Percentiles rank a stretch among this genome's conserved stretches.
Conservation (phyloP, 2,888 invertebrate genomes). For the Dendrolimus pini region DNA sequence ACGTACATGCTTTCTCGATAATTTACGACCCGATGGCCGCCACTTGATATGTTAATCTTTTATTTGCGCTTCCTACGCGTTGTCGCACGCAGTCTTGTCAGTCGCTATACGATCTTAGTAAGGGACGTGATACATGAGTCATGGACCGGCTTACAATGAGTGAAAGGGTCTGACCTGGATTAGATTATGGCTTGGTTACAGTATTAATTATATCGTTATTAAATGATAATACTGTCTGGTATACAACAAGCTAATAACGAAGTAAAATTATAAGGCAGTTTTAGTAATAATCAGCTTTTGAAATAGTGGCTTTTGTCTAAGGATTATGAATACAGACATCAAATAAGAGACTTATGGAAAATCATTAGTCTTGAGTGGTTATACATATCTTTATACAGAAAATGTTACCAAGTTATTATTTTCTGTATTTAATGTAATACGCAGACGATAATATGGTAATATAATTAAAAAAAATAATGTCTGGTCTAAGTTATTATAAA, state of each 20-base stretch:
- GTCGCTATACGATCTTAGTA: neutral
- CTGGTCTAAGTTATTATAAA: no score
- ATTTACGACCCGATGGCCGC: slow-evolving; percentile 35
- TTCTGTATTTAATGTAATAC: no score
- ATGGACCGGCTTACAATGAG: neutral
- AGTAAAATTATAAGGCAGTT: neutral
- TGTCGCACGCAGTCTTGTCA: slow-evolving; percentile 4
- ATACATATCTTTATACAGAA: no score
- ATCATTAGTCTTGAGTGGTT: no score
- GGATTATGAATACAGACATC: neutral
- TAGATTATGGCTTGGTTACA: neutral
- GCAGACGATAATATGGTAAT: no score
- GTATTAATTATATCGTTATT: neutral
- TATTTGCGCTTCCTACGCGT: slow-evolving; percentile 42
- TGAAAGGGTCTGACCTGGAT: neutral
- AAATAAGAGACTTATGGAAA: no score
- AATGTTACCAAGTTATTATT: no score
- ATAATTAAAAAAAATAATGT: no score
- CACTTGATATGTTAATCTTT: slow-evolving; percentile 39
- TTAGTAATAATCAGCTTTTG: neutral
- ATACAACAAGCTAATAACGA: neutral
- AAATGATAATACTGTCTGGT: neutral
- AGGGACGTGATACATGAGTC: neutral
- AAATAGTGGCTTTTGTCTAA: neutral
- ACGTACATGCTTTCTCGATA: slow-evolving; percentile 32